Percentiles rank a stretch among this genome's conserved stretches.
Conservation (phyloP, 2,888 invertebrate species). For the Ceraclea dissimilis region DNA sequence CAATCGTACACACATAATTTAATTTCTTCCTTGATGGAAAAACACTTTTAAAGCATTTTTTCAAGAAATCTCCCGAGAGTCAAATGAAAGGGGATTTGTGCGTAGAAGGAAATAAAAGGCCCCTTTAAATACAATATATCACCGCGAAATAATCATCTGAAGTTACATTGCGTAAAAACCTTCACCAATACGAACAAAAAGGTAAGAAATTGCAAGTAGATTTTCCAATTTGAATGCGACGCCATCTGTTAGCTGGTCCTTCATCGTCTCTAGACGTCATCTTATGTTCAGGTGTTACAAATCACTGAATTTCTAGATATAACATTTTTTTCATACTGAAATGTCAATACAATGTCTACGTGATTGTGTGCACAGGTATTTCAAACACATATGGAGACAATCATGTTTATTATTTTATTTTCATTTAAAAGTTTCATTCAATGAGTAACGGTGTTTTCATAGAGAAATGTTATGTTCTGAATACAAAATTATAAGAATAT, state of each 20-base stretch:
- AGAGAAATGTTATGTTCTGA: too few species aligned
- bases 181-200: not conserved
- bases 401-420: too few species aligned
- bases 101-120: not conserved
- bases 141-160: constrained; percentile 17
- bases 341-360: not conserved
- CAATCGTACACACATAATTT: not conserved
- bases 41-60: constrained; percentile 1
- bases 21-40: constrained; percentile 2
- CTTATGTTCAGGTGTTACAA: constrained; percentile 7
- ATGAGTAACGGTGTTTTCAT: too few species aligned
- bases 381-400: too few species aligned
- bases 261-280: constrained; percentile 16
- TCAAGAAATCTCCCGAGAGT: not conserved
- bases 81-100: not conserved
- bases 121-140: constrained; percentile 3
- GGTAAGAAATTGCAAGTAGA: constrained; percentile 18
- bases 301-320: not conserved
- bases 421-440: too few species aligned
- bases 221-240: constrained; percentile 22
- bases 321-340: not conserved
- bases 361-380: too few species aligned
- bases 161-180: constrained; percentile 11
- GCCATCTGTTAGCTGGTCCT: constrained; percentile 18
- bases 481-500: too few species aligned